Base-by-base conservation (phyloP, 2,888 invertebrate species). In the Orgyia antiqua region DNA sequence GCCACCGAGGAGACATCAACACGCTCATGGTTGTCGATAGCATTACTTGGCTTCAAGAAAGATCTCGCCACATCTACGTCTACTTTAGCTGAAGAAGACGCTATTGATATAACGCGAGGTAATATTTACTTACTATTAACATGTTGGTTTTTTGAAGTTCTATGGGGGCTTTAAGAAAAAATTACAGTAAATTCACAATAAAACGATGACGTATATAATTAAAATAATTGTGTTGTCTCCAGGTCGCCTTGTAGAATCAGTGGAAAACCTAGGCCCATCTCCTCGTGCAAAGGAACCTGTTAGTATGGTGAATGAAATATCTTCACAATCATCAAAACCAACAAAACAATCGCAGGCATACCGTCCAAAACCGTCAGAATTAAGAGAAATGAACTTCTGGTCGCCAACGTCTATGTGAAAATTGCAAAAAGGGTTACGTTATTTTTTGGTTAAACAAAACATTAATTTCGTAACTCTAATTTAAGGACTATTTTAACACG, bases 381-480 rank as follows among this genome's bases (percentile, higher is more conserved):
- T 94, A 8, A 75, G 94, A 25, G 94, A 94, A 73, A 92, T 94
- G 91, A 94, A 94, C 71, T 94, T 94, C 77, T 94, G 93, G 93
- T 93, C 94, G 4, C 94, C 94, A 0, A 94, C 94, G 5, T 94
- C 94, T 1, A 94, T 94, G 94, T 94, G 89, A 78, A 51, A 17
- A 24, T 18, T 12, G 24, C 2, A 3, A 10, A 10, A 13, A 9
- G 32, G 13, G 55, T 46, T 55, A 44, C 41, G 49, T 4, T 39
- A 39, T 31, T 51, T 4, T 39, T 39, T 31, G 49, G 37, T 10
- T 42, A 37, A 40, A 38, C 27, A 24, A 27, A 38, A 41, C 31
- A 41, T 43, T 45, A 20, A 48, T 36, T 32, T 41, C 44, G 44
- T 51, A 49, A 36, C 42, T 51, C 37, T 9, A 25, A 25, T 17